Conservation (phyloP, 2,797 vertebrate species). For the Acanthopagrus latus region DNA sequence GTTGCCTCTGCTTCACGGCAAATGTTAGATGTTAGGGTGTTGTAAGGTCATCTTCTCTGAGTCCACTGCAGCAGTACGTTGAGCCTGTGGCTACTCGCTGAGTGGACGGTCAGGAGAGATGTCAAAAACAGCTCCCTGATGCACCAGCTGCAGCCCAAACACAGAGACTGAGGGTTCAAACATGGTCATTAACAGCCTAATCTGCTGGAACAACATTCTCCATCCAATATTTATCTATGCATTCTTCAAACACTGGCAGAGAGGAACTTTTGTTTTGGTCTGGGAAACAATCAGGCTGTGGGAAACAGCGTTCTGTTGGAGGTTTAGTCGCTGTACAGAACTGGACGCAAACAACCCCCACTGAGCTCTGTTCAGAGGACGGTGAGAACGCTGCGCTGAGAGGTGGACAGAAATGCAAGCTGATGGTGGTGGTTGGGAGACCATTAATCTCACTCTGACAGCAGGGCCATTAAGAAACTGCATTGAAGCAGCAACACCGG, state of each 20-base stretch:
- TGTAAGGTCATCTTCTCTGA: slow-evolving; percentile 23
- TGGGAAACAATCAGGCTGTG: slow-evolving; percentile 32
- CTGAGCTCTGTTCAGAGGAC: slow-evolving; percentile 43
- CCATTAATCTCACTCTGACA: slow-evolving; percentile 78
- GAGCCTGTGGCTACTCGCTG: slow-evolving; percentile 2
- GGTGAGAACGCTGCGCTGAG: slow-evolving; percentile 37
- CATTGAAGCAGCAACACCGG: slow-evolving; percentile 48
- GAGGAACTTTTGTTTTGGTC: slow-evolving; percentile 40
- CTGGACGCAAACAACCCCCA: slow-evolving; percentile 44
- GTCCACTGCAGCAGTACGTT: neutral
- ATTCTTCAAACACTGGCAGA: slow-evolving; percentile 16
- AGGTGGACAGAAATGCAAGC: slow-evolving; percentile 65
- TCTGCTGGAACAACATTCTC: slow-evolving; percentile 2
- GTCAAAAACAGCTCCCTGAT: neutral
- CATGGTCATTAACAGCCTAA: neutral
- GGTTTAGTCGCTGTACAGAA: slow-evolving; percentile 16
- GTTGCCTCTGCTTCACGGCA: slow-evolving; percentile 3
- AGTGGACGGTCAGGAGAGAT: neutral
- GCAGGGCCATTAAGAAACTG: slow-evolving; percentile 70
- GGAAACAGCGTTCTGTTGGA: slow-evolving; percentile 33
- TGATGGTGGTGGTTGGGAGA: slow-evolving; percentile 60
- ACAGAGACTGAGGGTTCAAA: slow-evolving; percentile 8
- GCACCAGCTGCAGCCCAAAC: neutral
- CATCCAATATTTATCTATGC: neutral
- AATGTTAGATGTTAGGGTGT: neutral